Base-by-base conservation (phyloP, 2,888 invertebrate species). In the Augiades crinisus region DNA sequence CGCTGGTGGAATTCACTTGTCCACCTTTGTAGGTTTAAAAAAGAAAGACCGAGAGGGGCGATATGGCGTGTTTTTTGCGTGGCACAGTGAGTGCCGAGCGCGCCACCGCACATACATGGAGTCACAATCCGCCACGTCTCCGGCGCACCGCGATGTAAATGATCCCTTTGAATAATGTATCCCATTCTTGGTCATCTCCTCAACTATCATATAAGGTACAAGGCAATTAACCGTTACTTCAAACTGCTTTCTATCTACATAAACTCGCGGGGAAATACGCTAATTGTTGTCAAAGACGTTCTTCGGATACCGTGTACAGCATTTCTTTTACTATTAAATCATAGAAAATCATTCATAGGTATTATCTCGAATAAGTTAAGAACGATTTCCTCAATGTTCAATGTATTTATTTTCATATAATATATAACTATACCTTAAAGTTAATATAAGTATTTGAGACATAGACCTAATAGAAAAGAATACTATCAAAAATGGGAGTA, bases 111-210 rank as follows among this genome's bases (percentile, higher is more conserved):
- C 88, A 62, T 81, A 88, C 79, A 87, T 70, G 88, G 87, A 75
- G 75, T 64, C 74, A 77, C 80, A 67, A 71, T 74, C 81, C 81
- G 64, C 78, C 81, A 72, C 81, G 80, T 81, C 78, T 80, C 75
- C 74, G 72, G 72, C 63, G 74, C 75, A 61, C 68, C 58, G 74
- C 84, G 80, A 87, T 87, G 88, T 86, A 87, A 87, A 88, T 85
- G 87, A 85, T 88, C 87, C 79, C 78, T 77, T 82, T 84, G 84
- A 84, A 85, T 86, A 85, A 86, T 86, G 84, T 83, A 81, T 84
- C 78, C 86, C 87, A 80, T 86, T 83, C 81, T 72, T 70, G 79
- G 81, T 70, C 74, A 72, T 72, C 75, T 76, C 73, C 72, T 75
- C 75, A 75, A 70, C 77, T 72, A 70, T 72, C 83, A 61, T 84